Evolutionary conservation across 2,113 vertebrate species (phyloP), one percentile per base, ranked within the genome.

Genomic region (Smithornis capensis): DNA sequence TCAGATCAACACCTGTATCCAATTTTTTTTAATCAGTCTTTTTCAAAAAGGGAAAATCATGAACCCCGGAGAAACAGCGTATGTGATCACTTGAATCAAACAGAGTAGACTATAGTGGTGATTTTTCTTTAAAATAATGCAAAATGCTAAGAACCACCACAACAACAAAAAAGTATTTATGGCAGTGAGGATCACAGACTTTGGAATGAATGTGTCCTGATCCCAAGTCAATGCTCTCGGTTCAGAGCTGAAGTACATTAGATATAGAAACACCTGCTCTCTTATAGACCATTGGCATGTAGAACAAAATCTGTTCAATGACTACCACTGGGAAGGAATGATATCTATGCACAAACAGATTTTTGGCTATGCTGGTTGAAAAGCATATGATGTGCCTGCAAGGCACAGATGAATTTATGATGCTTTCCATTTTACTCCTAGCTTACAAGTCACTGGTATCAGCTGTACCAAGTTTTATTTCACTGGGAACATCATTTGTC

Each of bases 321-420:
- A 87, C 95, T 93, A 55, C 87, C 83, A 90, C 78, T 83, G 93
- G 87, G 94, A 96, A 95, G 87, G 96, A 97, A 97, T 96, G 94
- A n/a, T 52, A 86, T 91, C 90, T 94, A 95, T 95, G 92, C 93
- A 85, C 94, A 94, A 95, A 95, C 85, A 95, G 73, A 92, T 95
- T 90, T 94, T 90, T 96, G 94, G 95, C 95, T 80, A 86, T 79
- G 90, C 55, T 85, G 88, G 63, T 67, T 91, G 84, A 95, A 97
- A 96, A 95, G 93, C 96, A 96, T 92, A 95, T 95, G 94, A 96
- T 94, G 82, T 91, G 90, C 63, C 68, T 80, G 82, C 63, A 55
- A 83, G 90, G 33, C 82, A 91, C 63, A 77, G 67, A 91, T 64
- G 75, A 97, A 95, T 91, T 92, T 94, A 92, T 62, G 67, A 55